A percentile compares a stretch with the other conserved stretches of the same genome.
Conservation (phyloP, 2,797 vertebrate genomes). For the Cossypha niveicapilla region DNA sequence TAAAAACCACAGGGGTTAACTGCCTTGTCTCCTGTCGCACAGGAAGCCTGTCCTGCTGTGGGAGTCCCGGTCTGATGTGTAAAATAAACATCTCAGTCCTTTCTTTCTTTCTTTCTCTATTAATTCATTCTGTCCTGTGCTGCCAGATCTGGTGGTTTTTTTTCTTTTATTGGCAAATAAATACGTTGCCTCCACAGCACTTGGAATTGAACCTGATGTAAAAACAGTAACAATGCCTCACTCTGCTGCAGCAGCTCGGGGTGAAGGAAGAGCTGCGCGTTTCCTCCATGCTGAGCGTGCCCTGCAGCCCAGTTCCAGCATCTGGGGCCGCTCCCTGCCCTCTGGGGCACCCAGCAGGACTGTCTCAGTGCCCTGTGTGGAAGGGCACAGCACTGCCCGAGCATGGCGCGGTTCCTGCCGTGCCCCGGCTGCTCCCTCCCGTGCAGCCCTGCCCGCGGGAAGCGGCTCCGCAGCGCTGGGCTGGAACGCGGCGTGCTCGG, state of each 20-base stretch:
- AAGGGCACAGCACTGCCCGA: not conserved
- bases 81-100: not conserved
- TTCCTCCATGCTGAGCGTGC: not conserved
- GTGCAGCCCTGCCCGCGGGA: no score
- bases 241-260: not conserved
- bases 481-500: constrained; percentile 68
- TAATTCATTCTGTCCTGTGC: not conserved
- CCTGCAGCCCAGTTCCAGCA: not conserved
- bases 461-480: no score
- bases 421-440: no score
- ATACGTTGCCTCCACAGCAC: not conserved
- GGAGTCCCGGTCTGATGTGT: not conserved
- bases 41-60: not conserved
- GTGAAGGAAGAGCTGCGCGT: not conserved
- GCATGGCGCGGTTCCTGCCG: no score
- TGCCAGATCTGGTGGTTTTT: not conserved
- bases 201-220: not conserved
- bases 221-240: not conserved
- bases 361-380: not conserved
- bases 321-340: not conserved
- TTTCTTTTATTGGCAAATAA: not conserved
- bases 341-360: not conserved
- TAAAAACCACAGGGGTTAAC: not conserved
- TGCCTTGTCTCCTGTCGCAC: not conserved
- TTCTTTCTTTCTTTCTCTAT: not conserved